A percentile compares a stretch with the other conserved stretches of the same genome.
Conservation (phyloP, 2,888 invertebrate species). For the Synanthedon tipuliformis region DNA sequence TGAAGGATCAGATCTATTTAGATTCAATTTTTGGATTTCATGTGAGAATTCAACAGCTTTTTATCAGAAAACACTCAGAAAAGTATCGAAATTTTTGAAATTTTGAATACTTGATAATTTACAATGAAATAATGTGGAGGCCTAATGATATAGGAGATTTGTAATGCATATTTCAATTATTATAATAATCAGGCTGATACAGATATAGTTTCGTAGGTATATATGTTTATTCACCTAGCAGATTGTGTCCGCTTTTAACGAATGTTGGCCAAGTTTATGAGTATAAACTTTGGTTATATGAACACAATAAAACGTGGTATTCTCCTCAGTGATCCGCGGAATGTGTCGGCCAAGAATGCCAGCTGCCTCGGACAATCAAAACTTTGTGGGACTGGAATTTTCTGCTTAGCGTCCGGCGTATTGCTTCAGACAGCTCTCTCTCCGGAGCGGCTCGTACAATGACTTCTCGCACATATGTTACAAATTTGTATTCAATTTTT, state of each 20-base stretch:
- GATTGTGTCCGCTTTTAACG: conserved; percentile 8
- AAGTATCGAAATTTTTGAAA: too few species aligned
- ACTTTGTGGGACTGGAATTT: conserved; percentile 63
- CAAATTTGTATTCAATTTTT: background rate
- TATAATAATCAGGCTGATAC: too few species aligned
- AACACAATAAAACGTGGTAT: conserved; percentile 58
- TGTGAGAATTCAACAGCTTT: too few species aligned
- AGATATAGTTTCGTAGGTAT: too few species aligned
- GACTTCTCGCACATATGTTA: conserved; percentile 13
- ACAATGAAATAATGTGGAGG: too few species aligned
- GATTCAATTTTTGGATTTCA: too few species aligned
- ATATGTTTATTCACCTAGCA: too few species aligned
- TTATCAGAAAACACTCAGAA: too few species aligned
- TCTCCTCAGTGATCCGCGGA: conserved; percentile 44
- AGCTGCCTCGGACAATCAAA: conserved; percentile 70
- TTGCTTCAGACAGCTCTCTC: conserved; percentile 22
- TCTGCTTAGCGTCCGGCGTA: conserved; percentile 59
- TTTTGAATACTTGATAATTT: too few species aligned
- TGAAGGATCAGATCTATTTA: too few species aligned
- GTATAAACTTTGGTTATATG: conserved; percentile 47
- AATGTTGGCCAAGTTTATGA: conserved; percentile 44
- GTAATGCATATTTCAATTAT: too few species aligned
- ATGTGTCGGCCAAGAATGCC: conserved; percentile 64
- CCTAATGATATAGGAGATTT: too few species aligned
- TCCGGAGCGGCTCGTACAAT: conserved; percentile 11